phyloP scores from a whole-genome alignment of 2,113 vertebrate genomes.

The Vidua chalybeata region DNA sequence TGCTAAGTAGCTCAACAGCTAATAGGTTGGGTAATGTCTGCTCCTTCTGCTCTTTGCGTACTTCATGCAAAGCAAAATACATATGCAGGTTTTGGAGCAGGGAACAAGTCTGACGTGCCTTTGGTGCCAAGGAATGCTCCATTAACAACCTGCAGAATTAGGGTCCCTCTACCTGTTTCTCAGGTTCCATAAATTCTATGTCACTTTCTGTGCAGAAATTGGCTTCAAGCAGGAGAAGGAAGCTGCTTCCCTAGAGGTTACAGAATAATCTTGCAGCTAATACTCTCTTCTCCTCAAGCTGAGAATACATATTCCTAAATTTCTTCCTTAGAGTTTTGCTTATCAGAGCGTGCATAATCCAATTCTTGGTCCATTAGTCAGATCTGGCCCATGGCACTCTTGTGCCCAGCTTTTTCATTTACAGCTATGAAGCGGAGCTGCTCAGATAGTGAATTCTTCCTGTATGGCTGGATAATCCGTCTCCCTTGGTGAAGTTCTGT shows the following conservation, averaged over 20 bases:
- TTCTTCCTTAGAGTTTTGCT: slow-evolving; percentile 6
- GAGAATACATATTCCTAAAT: background rate
- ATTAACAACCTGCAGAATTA: background rate
- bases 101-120: background rate
- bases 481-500: background rate
- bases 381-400: background rate
- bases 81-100: background rate
- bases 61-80: background rate
- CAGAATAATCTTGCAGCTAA: background rate
- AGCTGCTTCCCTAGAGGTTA: background rate
- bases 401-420: background rate
- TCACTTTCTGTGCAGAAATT: background rate
- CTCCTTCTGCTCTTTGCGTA: background rate
- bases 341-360: slow-evolving; percentile 9
- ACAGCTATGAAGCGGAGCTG: background rate
- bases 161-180: background rate
- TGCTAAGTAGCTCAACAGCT: background rate
- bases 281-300: background rate
- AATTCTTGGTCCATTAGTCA: background rate
- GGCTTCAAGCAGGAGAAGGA: background rate
- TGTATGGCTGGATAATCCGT: background rate
- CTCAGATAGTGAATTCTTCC: background rate
- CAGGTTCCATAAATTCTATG: background rate
- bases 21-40: background rate
- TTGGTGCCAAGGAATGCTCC: background rate